Evolutionary conservation across 2,888 invertebrate genomes (phyloP), one percentile per base, ranked within the genome.

Genomic region (Beris morrisii): DNA sequence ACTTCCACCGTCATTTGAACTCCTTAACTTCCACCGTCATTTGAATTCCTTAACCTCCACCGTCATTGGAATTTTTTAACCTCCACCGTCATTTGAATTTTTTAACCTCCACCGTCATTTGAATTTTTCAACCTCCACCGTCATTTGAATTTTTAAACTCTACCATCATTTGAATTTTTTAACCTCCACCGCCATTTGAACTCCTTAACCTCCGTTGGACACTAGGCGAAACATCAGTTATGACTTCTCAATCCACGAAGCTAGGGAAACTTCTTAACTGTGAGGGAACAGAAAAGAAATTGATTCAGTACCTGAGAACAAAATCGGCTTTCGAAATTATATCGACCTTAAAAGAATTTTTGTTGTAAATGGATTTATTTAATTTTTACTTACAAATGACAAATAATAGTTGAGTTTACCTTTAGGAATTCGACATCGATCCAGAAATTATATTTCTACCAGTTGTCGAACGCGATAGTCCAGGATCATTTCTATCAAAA

Each of bases 341-440:
- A 6, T 45, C 45, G 13, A 44, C 45, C 12, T 2, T 58, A 7
- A 5, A 30, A n/a, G 30, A 46, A 3, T 45, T 28, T 45, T 58
- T n/a, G n/a, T 45, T 46, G 57, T 58, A 28, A 58, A 22, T 22
- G 57, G 4, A 38, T 38, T 38, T 38, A 46, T 46, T 46, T 38
- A 1, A 38, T 38, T 38, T 38, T 38, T 38, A 9, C 38, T 38
- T 38, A 7, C 5, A 38, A 38, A 3, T 1, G 38, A 7, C 9
- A 5, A 38, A 38, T 38, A 9, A 38, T 1, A 38, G 5, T 38
- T 38, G 9, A 3, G 4, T 7, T 32, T 32, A 22, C 1, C 50
- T 13, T 9, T 13, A 61, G 61, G 12, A 61, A n/a, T 61, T 12
- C 22, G 52, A 61, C 12, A n/a, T 61, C 5, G 52, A 50, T 15